Evolutionary conservation across 2,888 invertebrate genomes (phyloP), one percentile per base, ranked within the genome.

Genomic region (Tipula confusa): DNA sequence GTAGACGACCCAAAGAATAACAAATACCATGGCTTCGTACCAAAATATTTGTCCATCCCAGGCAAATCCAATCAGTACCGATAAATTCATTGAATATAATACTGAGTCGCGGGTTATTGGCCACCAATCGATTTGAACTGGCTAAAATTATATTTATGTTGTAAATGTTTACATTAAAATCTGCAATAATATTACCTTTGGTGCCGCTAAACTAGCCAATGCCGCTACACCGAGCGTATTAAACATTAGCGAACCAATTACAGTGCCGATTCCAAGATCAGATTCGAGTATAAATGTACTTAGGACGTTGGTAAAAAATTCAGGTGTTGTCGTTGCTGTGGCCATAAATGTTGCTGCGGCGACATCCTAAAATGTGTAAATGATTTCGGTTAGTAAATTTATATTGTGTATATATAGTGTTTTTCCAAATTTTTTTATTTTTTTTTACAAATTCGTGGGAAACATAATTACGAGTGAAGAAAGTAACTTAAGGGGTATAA

Each of bases 311-410:
- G 96, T 95, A 90, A 96, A 96, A 84, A 96, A 90, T 89, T 97
- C 97, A 0, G 97, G 96, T 84, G 95, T 95, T 0, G 95, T 95
- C 84, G 95, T 96, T 0, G 96, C 97, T 0, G 95, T 93, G 0
- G 97, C 96, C 97, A 97, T 97, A 87, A 97, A 95, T 0, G 97
- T 97, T 0, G 96, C 97, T 0, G 96, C 96, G 0, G 96, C 96
- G 31, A 97, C 93, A 87, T 97, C 96, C 85, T 93, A 92, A n/a
- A 36, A 82, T 24, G n/a, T n/a, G n/a, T n/a, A n/a, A n/a, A n/a
- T n/a, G n/a, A n/a, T n/a, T n/a, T n/a, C n/a, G n/a, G n/a, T n/a
- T n/a, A n/a, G n/a, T n/a, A n/a, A n/a, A n/a, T n/a, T n/a, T n/a
- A n/a, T n/a, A n/a, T n/a, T n/a, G n/a, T n/a, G n/a, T n/a, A n/a